These are phyloP conservation scores for Drosophila neonasuta DNA, from an alignment of 2,888 invertebrate genomes.

Conservation along the genomic window DNA sequence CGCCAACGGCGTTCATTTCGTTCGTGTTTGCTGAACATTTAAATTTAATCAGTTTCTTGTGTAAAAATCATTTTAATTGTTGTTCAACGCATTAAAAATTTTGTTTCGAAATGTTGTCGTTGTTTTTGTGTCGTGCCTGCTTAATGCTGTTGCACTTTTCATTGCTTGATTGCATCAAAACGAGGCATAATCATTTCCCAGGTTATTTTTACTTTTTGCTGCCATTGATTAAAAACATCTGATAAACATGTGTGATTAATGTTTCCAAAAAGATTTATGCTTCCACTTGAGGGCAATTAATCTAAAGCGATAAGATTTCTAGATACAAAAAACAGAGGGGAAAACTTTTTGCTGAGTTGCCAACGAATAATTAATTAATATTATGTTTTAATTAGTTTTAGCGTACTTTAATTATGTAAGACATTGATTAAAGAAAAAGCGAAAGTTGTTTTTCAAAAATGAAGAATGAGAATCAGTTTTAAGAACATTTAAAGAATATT, in stretches of 20 bases:
- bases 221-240: slow-evolving; percentile 35
- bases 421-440: too few relatives aligned
- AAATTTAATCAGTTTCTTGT: slow-evolving; percentile 68
- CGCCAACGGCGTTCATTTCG: slow-evolving; percentile 15
- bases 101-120: slow-evolving; percentile 57
- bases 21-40: slow-evolving; percentile 58
- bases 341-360: neutral
- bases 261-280: slow-evolving; percentile 18
- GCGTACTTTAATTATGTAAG: too few relatives aligned
- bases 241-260: slow-evolving; percentile 48
- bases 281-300: slow-evolving; percentile 12
- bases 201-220: slow-evolving; percentile 13
- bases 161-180: slow-evolving; percentile 47
- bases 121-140: slow-evolving; percentile 24
- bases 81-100: slow-evolving; percentile 70
- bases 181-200: slow-evolving; percentile 41
- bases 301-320: neutral
- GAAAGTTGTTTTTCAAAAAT: too few relatives aligned
- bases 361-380: neutral
- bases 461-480: too few relatives aligned
- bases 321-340: neutral
- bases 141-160: slow-evolving; percentile 46
- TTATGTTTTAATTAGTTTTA: neutral
- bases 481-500: too few relatives aligned
- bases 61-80: slow-evolving; percentile 70